Evolutionary conservation across 1,140 invertebrate species (phyloP), one percentile per base, ranked within the genome.

Genomic region (Drosophila lacteicornis): DNA sequence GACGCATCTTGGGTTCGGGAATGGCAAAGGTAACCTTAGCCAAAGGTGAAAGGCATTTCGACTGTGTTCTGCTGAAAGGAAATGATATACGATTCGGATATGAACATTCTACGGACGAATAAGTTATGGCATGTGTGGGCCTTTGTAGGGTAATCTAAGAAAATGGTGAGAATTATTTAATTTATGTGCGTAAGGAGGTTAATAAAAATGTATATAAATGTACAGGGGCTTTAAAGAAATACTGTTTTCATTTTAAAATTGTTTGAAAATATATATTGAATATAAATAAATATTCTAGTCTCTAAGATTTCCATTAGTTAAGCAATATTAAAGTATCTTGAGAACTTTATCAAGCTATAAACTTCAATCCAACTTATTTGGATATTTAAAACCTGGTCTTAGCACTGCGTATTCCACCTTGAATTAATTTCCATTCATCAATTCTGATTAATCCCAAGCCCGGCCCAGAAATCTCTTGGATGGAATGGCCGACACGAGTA

Each of bases 391-490:
- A 45, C 36, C 22, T 4, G 7, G 46, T 25, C 68, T 68, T 68
- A 47, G 50, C 25, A 22, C 9, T 33, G 46, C n/a, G n/a, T 50
- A 30, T 36, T 22, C 27, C 38, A 73, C 70, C 68, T 73, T 58
- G 30, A 56, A 78, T 53, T 69, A 78, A 78, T 78, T 68, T 49
- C 17, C 57, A 56, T 53, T 68, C 80, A 86, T 86, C 66, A 86
- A 86, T 87, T 86, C 82, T 83, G 84, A 86, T 86, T 87, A 88
- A 77, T 78, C 66, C 53, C 71, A 45, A 66, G 50, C 60, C 43
- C 50, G 49, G 45, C 19, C 33, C n/a, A 47, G 46, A 71, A 73
- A 71, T 47, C 66, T 63, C 53, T 46, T 49, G 36, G 19, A 56
- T 56, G 55, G 36, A 13, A 56, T 56, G 36, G 53, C 19, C 53